A percentile compares a stretch with the other conserved stretches of the same genome.
phyloP scores from a whole-genome alignment of 2,113 vertebrate species.

The Pelobates fuscus region DNA sequence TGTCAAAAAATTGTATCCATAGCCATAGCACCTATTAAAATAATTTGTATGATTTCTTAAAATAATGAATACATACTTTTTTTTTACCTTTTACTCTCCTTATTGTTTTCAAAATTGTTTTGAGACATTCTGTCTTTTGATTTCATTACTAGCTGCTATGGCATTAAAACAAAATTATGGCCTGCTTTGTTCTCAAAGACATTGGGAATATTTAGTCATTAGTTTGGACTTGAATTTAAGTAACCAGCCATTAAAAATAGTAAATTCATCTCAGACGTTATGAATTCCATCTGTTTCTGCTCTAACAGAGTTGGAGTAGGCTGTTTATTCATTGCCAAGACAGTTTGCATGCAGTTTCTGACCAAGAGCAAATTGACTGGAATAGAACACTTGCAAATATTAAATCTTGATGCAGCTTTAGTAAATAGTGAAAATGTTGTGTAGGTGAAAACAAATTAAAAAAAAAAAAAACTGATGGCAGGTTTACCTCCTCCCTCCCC shows the following conservation, averaged over 20 bases:
- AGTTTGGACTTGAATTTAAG: constrained; percentile 29
- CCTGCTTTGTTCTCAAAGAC: constrained; percentile 10
- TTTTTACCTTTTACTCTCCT: background rate
- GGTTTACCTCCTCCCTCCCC: no score
- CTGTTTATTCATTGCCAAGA: background rate
- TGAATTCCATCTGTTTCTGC: constrained; percentile 15
- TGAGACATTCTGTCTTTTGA: background rate
- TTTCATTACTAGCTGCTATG: constrained; percentile 23
- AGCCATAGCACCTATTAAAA: background rate
- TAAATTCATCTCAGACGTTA: background rate
- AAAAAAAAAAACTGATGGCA: no score
- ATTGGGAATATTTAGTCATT: constrained; percentile 42
- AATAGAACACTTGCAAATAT: background rate
- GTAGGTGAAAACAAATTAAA: no score
- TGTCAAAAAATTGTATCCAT: background rate
- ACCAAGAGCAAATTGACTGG: background rate
- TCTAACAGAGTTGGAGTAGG: background rate
- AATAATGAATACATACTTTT: background rate
- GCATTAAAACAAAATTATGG: constrained; percentile 13
- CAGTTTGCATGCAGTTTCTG: background rate
- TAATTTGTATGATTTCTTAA: background rate
- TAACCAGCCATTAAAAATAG: constrained; percentile 25
- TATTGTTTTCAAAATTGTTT: background rate
- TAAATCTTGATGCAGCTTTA: background rate
- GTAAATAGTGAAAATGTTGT: no score